Conservation (phyloP, 2,797 vertebrate species). For the Galago senegalensis region DNA sequence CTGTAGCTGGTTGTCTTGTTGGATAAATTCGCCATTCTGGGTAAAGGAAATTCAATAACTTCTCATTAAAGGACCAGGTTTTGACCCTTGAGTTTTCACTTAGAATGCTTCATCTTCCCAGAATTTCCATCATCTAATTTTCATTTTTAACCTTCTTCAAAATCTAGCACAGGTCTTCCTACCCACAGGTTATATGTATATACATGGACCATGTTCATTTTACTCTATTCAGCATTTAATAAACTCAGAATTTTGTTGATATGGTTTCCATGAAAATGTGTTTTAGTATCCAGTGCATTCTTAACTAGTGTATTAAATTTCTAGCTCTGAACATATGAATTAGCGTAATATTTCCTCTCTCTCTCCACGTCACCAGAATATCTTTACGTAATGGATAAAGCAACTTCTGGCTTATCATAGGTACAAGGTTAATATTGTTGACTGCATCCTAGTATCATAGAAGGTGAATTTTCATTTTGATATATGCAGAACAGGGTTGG, state of each 20-base stretch:
- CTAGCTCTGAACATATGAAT: constrained; percentile 2
- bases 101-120: not conserved
- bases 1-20: not conserved
- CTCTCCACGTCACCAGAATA: not conserved
- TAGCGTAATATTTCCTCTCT: not conserved
- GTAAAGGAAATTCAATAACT: not conserved
- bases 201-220: not conserved
- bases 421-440: not conserved
- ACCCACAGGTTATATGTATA: not conserved
- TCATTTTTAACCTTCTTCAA: not conserved
- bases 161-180: not conserved
- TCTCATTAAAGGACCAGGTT: not conserved
- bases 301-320: not conserved
- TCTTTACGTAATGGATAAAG: not conserved
- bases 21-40: not conserved
- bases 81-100: not conserved
- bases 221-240: not conserved
- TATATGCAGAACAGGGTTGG: not conserved
- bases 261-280: not conserved
- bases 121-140: not conserved
- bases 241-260: not conserved
- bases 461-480: constrained; percentile 31
- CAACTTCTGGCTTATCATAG: not conserved
- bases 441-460: not conserved
- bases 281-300: not conserved